phyloP scores from a whole-genome alignment of 2,113 vertebrate genomes.

The Paralichthys olivaceus region DNA sequence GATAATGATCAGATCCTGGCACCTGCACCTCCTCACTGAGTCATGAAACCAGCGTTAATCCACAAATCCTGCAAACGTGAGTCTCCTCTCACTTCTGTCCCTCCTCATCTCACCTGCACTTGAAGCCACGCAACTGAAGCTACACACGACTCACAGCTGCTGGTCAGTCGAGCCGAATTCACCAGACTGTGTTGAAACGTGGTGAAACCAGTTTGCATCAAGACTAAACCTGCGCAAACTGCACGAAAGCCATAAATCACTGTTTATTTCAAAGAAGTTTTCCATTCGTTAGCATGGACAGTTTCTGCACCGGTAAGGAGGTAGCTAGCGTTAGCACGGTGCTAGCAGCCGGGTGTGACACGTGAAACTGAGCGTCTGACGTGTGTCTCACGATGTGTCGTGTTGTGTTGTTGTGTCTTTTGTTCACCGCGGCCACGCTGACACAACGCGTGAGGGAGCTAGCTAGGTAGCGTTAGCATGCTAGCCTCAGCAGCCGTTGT shows the following conservation, averaged over 20 bases:
- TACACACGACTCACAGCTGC: rapidly evolving
- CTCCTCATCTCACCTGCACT: background rate
- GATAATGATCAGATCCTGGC: too few relatives aligned
- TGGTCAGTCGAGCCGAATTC: background rate
- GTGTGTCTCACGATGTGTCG: background rate
- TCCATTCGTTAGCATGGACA: rapidly evolving
- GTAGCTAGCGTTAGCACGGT: background rate
- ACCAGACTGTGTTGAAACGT: background rate
- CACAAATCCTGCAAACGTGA: too few relatives aligned
- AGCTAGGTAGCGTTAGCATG: background rate
- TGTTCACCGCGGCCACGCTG: constrained; percentile 14
- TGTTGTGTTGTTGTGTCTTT: background rate
- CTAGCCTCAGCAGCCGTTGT: background rate
- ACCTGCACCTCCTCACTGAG: too few relatives aligned
- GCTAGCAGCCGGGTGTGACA: background rate
- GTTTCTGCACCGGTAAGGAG: background rate
- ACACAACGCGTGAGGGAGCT: constrained; percentile 7
- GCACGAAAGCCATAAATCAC: background rate
- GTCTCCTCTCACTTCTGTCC: background rate
- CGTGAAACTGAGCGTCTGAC: rapidly evolving
- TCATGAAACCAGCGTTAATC: too few relatives aligned
- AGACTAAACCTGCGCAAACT: background rate
- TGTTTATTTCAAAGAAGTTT: background rate
- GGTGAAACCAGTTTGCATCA: background rate
- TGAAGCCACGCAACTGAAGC: too few relatives aligned